These are phyloP conservation scores for Pomacea maculata DNA, from an alignment of 1,140 invertebrate species.

Conservation along the genomic window DNA sequence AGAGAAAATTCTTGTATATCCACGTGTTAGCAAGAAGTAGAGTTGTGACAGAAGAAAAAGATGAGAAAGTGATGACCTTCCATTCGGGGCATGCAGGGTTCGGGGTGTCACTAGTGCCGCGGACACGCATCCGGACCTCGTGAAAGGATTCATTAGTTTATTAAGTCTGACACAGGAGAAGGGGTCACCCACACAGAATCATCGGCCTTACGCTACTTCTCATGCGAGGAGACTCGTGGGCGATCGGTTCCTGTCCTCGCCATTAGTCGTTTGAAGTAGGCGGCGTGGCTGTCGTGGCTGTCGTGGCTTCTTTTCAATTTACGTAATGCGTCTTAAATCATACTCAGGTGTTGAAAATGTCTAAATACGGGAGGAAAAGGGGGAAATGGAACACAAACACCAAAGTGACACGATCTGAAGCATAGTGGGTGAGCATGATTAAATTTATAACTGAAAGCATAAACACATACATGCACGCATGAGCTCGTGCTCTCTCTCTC, in stretches of 20 bases:
- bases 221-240: too few species aligned
- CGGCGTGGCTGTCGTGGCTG: background rate
- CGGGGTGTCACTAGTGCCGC: background rate
- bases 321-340: background rate
- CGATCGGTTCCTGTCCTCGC: too few species aligned
- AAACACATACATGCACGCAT: background rate
- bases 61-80: background rate
- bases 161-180: too few species aligned
- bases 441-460: background rate
- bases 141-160: too few species aligned
- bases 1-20: background rate
- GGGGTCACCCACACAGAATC: too few species aligned
- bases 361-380: background rate
- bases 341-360: background rate
- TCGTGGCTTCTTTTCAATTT: background rate
- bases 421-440: too few species aligned
- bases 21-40: background rate
- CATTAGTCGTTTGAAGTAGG: background rate
- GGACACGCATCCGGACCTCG: background rate
- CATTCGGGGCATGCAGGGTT: background rate
- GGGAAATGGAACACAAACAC: background rate
- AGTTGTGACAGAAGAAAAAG: background rate
- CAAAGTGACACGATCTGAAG: background rate
- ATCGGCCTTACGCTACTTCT: too few species aligned
- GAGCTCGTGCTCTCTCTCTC: too few species aligned